phyloP scores from a whole-genome alignment of 2,797 vertebrate genomes.

The Glossophaga mutica region DNA sequence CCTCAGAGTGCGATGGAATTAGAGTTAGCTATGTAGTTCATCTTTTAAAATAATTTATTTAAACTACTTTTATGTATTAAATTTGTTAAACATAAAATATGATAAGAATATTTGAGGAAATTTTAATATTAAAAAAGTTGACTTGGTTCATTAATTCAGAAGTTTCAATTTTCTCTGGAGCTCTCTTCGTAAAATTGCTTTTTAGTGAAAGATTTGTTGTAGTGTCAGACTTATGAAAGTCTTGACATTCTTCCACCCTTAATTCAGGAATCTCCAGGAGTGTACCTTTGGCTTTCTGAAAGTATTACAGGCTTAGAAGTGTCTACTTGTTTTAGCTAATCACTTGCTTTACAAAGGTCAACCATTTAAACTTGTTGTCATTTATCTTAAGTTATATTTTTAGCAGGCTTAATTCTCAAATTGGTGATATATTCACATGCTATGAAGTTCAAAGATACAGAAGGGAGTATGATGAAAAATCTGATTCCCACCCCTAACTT shows the following conservation, averaged over 20 bases:
- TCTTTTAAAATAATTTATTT: not conserved
- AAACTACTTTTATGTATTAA: slow-evolving; percentile 11
- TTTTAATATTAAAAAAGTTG: not conserved
- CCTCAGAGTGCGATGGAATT: not conserved
- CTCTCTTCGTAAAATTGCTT: not conserved
- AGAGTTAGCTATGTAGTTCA: not conserved
- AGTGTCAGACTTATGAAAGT: not conserved
- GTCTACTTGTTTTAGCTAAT: not conserved
- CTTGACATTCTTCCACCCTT: not conserved
- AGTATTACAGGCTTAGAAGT: not conserved
- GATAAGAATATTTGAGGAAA: slow-evolving; percentile 1
- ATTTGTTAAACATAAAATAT: slow-evolving; percentile 28
- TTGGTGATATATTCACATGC: not conserved
- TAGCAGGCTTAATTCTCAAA: slow-evolving; percentile 7
- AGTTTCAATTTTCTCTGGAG: not conserved
- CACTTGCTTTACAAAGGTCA: not conserved
- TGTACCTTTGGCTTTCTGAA: not conserved
- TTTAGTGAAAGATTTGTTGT: not conserved
- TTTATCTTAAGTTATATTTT: slow-evolving; percentile 37
- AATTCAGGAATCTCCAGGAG: not conserved
- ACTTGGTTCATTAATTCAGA: not conserved
- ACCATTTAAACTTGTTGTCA: not conserved
- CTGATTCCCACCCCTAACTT: not conserved
- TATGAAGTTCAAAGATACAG: not conserved
- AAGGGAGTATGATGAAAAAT: not conserved